Evolutionary conservation across 1,140 invertebrate species (phyloP).

Genomic region (Whitmania pigra): DNA sequence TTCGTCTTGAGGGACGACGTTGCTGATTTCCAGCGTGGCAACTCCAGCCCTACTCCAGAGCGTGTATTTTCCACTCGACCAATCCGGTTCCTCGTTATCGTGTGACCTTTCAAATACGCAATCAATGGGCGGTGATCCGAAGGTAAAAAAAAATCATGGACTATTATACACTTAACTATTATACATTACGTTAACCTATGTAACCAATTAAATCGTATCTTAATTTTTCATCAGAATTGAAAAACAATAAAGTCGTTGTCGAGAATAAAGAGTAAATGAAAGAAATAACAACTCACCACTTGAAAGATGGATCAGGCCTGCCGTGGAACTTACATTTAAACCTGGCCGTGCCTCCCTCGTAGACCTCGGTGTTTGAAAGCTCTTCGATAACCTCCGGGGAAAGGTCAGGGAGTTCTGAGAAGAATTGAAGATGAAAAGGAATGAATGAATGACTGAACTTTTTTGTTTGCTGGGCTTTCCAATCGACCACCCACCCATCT

Average conservation of each 20-base stretch:
- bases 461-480: background rate
- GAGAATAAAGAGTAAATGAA: background rate
- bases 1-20: constrained; percentile 67
- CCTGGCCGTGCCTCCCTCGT: constrained; percentile 34
- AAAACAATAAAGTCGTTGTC: background rate
- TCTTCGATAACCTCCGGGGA: constrained; percentile 34
- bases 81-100: constrained; percentile 27
- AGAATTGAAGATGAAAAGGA: background rate
- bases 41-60: constrained; percentile 33
- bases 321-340: constrained; percentile 37
- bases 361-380: constrained; percentile 32
- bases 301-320: constrained; percentile 34
- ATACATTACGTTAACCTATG: background rate
- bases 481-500: constrained; percentile 31
- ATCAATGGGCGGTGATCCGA: background rate
- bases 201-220: background rate
- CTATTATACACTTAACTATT: background rate
- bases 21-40: constrained; percentile 63
- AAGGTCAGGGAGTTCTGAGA: constrained; percentile 38
- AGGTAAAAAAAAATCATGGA: background rate
- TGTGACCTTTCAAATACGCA: constrained; percentile 11
- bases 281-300: constrained; percentile 31
- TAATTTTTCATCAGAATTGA: too few species aligned
- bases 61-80: constrained; percentile 31
- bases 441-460: background rate